Percentiles rank a stretch among this genome's conserved stretches.
Conservation (phyloP, 1,140 invertebrate genomes). For the Drosophila sp. region DNA sequence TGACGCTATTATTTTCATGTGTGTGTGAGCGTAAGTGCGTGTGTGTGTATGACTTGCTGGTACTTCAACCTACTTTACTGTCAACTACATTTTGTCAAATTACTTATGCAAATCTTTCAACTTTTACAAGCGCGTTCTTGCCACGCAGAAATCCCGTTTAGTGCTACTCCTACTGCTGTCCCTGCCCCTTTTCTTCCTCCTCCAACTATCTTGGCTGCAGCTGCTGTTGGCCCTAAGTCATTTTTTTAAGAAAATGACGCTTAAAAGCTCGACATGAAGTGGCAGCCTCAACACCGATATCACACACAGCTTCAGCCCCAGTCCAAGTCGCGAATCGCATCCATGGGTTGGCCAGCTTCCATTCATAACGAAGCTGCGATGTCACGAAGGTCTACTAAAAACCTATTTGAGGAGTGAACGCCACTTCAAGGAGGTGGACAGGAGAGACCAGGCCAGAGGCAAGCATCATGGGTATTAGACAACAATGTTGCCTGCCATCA, state of each 20-base stretch:
- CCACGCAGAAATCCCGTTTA: constrained; percentile 78
- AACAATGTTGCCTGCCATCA: constrained; percentile 70
- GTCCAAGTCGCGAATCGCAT: constrained; percentile 13
- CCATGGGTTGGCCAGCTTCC: constrained; percentile 25
- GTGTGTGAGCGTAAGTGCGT: constrained; percentile 28
- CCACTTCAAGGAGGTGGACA: neutral
- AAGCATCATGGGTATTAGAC: constrained; percentile 58
- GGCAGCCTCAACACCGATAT: constrained; percentile 66
- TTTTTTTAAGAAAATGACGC: constrained; percentile 61
- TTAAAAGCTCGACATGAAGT: constrained; percentile 76
- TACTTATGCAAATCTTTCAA: constrained; percentile 84
- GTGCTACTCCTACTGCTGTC: constrained; percentile 20
- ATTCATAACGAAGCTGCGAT: constrained; percentile 51
- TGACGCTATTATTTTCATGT: constrained; percentile 51
- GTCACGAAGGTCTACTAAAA: constrained; percentile 70
- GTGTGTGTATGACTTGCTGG: constrained; percentile 55
- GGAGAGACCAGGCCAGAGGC: neutral
- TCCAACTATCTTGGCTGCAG: no score
- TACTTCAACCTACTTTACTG: constrained; percentile 73
- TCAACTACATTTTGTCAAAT: constrained; percentile 83
- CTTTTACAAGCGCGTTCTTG: constrained; percentile 80
- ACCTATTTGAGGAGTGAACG: constrained; percentile 67
- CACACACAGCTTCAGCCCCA: constrained; percentile 58
- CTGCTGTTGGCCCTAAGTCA: constrained; percentile 30
- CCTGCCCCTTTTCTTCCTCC: neutral